phyloP scores from a whole-genome alignment of 2,888 invertebrate species.

The Eurois occulta region DNA sequence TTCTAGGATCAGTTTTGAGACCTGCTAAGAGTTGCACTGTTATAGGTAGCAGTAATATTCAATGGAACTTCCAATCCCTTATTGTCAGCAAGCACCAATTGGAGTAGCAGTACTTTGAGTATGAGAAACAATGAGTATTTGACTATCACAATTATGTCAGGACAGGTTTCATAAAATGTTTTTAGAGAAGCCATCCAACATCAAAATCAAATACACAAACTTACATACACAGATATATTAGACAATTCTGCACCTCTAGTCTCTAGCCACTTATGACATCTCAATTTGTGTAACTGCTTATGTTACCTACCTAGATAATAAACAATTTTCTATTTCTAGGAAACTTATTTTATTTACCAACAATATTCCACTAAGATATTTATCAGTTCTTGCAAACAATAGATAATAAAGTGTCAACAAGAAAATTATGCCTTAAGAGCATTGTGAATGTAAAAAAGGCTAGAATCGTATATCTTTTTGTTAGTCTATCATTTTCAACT shows the following conservation, averaged over 20 bases:
- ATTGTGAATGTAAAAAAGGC: slow-evolving; percentile 15
- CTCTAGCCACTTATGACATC: not conserved
- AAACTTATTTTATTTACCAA: not conserved
- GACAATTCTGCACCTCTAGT: no score
- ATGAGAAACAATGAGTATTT: not conserved
- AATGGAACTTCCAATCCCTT: not conserved
- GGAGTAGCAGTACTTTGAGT: not conserved
- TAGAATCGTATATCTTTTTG: not conserved
- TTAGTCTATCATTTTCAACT: not conserved
- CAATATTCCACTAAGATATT: not conserved
- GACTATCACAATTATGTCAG: not conserved
- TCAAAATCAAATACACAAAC: no score
- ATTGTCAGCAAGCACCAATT: not conserved
- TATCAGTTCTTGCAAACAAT: slow-evolving; percentile 3
- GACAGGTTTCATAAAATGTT: not conserved
- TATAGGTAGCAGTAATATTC: not conserved
- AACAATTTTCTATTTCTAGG: not conserved
- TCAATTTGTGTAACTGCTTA: not conserved
- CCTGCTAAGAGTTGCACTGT: not conserved
- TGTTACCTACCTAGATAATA: not conserved
- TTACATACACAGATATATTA: no score
- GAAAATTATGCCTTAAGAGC: not conserved
- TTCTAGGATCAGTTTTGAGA: not conserved
- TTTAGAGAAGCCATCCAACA: not conserved
- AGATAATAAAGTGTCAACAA: not conserved